Conservation (phyloP, 2,888 invertebrate species). For the Protodeltote pygarga region DNA sequence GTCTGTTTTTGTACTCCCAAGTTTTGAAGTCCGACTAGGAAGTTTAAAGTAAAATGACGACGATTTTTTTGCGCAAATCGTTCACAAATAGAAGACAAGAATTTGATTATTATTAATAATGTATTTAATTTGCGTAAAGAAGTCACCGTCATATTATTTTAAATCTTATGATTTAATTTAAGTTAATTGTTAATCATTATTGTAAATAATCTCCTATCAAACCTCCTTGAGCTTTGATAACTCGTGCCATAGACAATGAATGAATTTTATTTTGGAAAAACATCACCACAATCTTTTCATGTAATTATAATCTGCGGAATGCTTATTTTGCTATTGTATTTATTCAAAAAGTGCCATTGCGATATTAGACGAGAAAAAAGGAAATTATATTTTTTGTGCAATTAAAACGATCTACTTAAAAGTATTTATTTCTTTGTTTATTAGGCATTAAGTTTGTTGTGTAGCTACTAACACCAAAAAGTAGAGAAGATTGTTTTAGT, state of each 20-base stretch:
- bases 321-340: conserved; percentile 75
- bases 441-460: conserved; percentile 66
- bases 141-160: conserved; percentile 36
- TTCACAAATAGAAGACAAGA: background rate
- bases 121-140: background rate
- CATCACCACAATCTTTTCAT: conserved; percentile 55
- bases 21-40: conserved; percentile 56
- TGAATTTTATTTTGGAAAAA: conserved; percentile 57
- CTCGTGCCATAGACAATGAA: conserved; percentile 77
- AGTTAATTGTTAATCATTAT: conserved; percentile 51
- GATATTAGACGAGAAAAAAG: conserved; percentile 43
- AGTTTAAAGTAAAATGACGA: conserved; percentile 12
- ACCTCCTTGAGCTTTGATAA: conserved; percentile 69
- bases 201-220: conserved; percentile 75
- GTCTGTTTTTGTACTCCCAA: conserved; percentile 72
- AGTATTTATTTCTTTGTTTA: conserved; percentile 72
- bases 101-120: background rate
- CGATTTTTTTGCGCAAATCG: conserved; percentile 4
- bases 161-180: conserved; percentile 35
- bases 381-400: conserved; percentile 65
- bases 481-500: conserved; percentile 69
- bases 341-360: conserved; percentile 80
- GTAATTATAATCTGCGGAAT: conserved; percentile 60
- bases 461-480: conserved; percentile 86
- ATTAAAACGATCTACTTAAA: conserved; percentile 72